A percentile compares a stretch with the other conserved stretches of the same genome.
Conservation (phyloP, 2,888 invertebrate genomes). For the Macrophya annulata region DNA sequence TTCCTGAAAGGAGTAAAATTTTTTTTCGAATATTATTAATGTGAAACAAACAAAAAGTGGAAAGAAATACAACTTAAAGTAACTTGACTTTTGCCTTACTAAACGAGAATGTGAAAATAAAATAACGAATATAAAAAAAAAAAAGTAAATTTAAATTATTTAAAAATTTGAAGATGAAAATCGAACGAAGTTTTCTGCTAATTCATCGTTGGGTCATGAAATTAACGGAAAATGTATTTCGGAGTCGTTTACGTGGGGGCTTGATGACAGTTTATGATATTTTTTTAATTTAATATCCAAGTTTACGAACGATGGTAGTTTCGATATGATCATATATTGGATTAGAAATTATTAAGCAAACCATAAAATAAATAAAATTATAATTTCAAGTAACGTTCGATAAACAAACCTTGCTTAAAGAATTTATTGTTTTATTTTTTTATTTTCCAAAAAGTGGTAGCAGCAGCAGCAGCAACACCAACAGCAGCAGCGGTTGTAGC, state of each 20-base stretch:
- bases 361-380: background rate
- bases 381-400: background rate
- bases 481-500: background rate
- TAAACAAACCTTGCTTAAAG: conserved; percentile 20
- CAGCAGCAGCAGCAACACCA: background rate
- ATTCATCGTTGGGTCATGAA: background rate
- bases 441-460: background rate
- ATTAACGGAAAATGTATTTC: background rate
- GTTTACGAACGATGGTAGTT: background rate
- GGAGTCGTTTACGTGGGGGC: background rate
- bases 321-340: background rate
- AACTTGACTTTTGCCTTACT: background rate
- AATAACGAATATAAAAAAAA: background rate
- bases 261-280: background rate
- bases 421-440: background rate
- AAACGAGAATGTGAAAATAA: background rate
- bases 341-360: background rate
- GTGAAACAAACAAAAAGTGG: background rate
- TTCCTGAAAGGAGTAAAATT: conserved; percentile 47
- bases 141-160: background rate
- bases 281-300: conserved; percentile 28
- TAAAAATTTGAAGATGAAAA: background rate
- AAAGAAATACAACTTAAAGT: background rate
- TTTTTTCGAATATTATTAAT: background rate
- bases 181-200: background rate